Evolutionary conservation across 2,113 vertebrate genomes (phyloP), one percentile per base, ranked within the genome.

Genomic region (Epinephelus cyanopodus): DNA sequence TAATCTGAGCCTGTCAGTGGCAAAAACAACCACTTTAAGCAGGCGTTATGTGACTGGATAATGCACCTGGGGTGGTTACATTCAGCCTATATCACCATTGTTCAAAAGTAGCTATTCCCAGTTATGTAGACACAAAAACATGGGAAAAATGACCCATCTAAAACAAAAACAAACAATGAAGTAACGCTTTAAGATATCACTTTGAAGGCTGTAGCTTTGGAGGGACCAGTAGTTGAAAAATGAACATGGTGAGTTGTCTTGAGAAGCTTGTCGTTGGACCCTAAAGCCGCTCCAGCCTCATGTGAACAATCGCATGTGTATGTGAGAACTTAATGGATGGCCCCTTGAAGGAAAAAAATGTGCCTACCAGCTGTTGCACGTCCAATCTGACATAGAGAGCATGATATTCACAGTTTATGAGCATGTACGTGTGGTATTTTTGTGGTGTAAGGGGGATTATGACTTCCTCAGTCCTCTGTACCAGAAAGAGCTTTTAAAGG

Each of bases 401-500:
- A 54, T 75, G 60, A 80, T 88, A 78, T 74, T 71, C 57, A 23
- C 72, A 71, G 66, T 71, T 74, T 75, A 72, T 74, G 66, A 57
- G 57, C n/a, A 53, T 60, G 60, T 62, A 53, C 56, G 60, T 62
- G 68, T 85, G 45, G 75, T 82, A 58, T 88, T 90, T 88, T 71
- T 80, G 33, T 25, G 45, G 67, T 19, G 56, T 67, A 77, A 37
- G 48, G 79, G 71, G 86, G 88, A 90, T 87, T 92, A 82, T 87
- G 74, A 91, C 87, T 77, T 83, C 66, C 61, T 61, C 66, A 13
- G 70, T 67, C 83, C 66, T 74, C 56, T 86, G 76, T 77, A 82
- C 68, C 83, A 87, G 84, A 85, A 91, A 92, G 86, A 68, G 92
- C 91, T 94, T 93, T 94, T 91, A 93, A 87, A 89, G 74, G 81